Conservation (phyloP, 2,888 invertebrate species). For the Conomelus anceps region DNA sequence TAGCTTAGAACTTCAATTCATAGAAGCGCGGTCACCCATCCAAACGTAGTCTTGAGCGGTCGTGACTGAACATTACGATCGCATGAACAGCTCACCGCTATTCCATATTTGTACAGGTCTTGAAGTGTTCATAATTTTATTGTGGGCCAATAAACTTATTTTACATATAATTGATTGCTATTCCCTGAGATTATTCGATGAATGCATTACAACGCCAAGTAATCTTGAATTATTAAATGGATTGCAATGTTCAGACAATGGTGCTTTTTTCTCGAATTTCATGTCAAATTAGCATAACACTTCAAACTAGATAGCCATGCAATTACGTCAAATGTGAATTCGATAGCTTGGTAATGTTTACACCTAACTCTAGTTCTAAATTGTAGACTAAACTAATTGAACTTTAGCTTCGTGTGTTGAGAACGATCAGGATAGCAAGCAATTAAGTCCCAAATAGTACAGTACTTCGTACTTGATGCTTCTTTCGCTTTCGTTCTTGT, state of each 20-base stretch:
- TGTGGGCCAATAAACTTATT: too few species aligned
- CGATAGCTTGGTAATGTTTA: not conserved
- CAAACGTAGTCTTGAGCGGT: too few species aligned
- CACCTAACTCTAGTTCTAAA: too few species aligned
- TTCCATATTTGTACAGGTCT: too few species aligned
- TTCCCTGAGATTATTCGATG: too few species aligned
- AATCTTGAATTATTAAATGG: not conserved
- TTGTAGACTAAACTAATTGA: not conserved
- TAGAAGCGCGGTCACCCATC: too few species aligned
- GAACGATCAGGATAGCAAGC: not conserved
- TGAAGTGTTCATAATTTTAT: too few species aligned
- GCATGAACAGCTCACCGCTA: too few species aligned
- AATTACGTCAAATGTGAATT: not conserved
- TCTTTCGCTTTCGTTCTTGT: not conserved
- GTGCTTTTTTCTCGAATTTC: not conserved
- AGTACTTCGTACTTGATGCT: not conserved
- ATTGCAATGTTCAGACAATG: not conserved
- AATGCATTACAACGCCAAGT: too few species aligned
- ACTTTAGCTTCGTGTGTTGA: not conserved
- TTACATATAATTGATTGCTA: too few species aligned
- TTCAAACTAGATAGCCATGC: not conserved
- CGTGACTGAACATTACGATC: too few species aligned
- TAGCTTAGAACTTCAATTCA: too few species aligned
- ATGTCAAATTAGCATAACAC: not conserved
- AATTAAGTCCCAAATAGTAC: not conserved